A percentile compares a stretch with the other conserved stretches of the same genome.
Conservation (phyloP, 2,113 vertebrate genomes). For the Pelodiscus sinensis region DNA sequence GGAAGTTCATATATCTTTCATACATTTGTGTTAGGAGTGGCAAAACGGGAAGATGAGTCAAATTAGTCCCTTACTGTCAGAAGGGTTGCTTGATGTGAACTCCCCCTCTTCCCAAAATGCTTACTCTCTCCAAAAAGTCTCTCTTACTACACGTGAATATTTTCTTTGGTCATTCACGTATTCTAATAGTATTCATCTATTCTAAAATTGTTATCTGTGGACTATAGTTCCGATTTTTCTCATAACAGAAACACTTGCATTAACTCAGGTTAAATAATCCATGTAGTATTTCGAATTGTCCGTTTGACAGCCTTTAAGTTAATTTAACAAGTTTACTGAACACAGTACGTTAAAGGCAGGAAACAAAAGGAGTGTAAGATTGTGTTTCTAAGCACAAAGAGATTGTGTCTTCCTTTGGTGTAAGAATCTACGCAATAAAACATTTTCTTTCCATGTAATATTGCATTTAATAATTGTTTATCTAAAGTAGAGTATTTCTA, state of each 20-base stretch:
- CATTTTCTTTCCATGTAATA: accelerated
- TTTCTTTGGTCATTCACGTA: not conserved
- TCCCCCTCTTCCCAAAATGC: not conserved
- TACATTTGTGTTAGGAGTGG: constrained; percentile 2
- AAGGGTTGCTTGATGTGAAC: not conserved
- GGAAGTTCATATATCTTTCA: not conserved
- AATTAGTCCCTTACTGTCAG: constrained; percentile 7
- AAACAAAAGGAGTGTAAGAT: not conserved
- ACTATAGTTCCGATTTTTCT: not conserved
- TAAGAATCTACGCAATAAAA: not conserved
- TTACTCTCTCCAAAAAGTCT: not conserved
- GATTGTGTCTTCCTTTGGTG: not conserved
- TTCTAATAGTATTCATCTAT: not conserved
- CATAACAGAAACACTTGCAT: not conserved
- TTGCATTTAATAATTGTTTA: not conserved
- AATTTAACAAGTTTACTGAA: not conserved
- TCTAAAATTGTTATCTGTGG: not conserved
- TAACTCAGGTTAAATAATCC: not conserved
- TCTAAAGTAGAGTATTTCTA: not conserved
- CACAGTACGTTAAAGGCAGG: not conserved
- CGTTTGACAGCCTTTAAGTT: not conserved
- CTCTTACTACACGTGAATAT: not conserved
- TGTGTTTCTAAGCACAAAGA: not conserved
- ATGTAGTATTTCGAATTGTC: not conserved
- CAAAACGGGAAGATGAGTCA: constrained; percentile 3